phyloP scores from a whole-genome alignment of 2,797 vertebrate species.

The Scyliorhinus canicula region DNA sequence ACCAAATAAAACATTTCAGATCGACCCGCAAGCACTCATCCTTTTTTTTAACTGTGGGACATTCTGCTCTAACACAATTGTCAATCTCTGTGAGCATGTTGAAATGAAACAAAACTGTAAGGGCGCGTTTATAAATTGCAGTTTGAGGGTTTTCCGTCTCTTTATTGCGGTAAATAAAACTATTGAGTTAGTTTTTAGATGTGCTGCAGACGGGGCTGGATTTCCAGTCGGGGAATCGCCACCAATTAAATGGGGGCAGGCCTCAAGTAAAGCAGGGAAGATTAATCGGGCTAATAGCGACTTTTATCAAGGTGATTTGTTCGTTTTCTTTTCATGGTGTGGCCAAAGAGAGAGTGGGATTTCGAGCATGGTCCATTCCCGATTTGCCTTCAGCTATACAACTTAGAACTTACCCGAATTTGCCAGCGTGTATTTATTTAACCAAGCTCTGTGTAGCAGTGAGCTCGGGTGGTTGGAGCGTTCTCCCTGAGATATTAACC shows the following conservation, averaged over 20 bases:
- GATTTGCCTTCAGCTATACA: not conserved
- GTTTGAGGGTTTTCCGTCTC: no score
- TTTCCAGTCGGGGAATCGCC: not conserved
- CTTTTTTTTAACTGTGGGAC: constrained; percentile 39
- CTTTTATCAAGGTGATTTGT: not conserved
- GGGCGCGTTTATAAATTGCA: not conserved
- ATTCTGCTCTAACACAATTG: not conserved
- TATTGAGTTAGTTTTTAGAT: not conserved
- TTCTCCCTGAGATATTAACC: not conserved
- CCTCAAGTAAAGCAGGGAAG: not conserved
- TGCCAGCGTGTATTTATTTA: not conserved
- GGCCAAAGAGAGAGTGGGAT: not conserved
- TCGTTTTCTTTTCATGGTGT: not conserved
- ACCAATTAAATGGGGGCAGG: not conserved
- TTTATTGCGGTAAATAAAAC: not conserved
- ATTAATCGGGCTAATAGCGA: not conserved
- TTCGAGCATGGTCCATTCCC: not conserved
- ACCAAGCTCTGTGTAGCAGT: not conserved
- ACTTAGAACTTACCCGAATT: not conserved
- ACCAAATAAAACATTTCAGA: constrained; percentile 53
- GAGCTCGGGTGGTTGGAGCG: not conserved
- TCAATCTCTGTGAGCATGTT: not conserved
- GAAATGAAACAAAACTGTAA: not conserved
- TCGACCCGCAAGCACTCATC: constrained; percentile 48
- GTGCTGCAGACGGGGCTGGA: not conserved